Evolutionary conservation across 2,888 invertebrate genomes (phyloP), one percentile per base, ranked within the genome.

Genomic region (Leucozona laternaria): DNA sequence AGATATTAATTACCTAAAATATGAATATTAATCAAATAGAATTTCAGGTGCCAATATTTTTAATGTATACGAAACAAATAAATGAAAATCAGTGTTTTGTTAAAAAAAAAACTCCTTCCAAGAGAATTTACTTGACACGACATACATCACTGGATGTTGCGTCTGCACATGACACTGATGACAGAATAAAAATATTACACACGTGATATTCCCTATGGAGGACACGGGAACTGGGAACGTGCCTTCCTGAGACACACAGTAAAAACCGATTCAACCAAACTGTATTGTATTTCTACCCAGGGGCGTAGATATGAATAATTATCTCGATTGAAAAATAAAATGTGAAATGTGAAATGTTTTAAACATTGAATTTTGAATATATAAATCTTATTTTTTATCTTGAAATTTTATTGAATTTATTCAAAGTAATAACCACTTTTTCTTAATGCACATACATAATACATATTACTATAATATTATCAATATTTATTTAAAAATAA

Each of bases 91-190:
- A 60, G 5, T 7, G 15, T 20, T 58, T 20, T 7, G 13, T 13
- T 7, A 34, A 11, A 58, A 58, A 37, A 58, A 37, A 20, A 28
- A 45, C n/a, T 64, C 17, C 17, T 28, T 45, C 31, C 13, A n/a
- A 28, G 45, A 11, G 28, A 45, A 64, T 10, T 64, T 45, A 64
- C 45, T 45, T 45, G 45, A 45, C 64, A 64, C 20, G 64, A 31
- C 28, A 64, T 17, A 28, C 28, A 37, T 62, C 43, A 62, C 62
- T 28, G 45, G 25, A 45, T 62, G 43, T 62, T 45, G n/a, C 64
- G 11, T 45, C n/a, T 45, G 64, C 28, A 45, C 13, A n/a, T n/a
- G n/a, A n/a, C n/a, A n/a, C n/a, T n/a, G n/a, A 64, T 64, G 64
- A 64, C 64, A 64, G 17, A 17, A 45, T 13, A 25, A 57, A 58